Base-by-base conservation (phyloP, 2,888 invertebrate species). In the Allolobophora icterica region DNA sequence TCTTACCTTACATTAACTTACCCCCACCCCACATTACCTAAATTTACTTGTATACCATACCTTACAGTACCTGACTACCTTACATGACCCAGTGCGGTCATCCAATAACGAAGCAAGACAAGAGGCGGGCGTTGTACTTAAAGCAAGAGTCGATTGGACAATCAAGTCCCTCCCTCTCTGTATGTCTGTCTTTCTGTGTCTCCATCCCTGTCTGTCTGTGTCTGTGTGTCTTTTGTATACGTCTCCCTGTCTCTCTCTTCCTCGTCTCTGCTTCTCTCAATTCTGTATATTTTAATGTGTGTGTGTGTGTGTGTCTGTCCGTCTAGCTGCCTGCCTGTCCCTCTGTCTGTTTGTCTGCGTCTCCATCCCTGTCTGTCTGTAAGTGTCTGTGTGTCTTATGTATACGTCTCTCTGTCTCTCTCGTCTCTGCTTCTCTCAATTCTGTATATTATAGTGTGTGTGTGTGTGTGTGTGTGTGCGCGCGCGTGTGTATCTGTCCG, bases 21-120 rank as follows among this genome's bases (percentile, higher is more conserved):
- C 30, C 71, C 71, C 8, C n/a, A 71, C 30, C 71, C 71, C 8
- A n/a, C n/a, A 71, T 17, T 71, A 71, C 71, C 30, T 52, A 71
- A 11, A 17, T 52, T 19, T 19, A 52, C 52, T 19, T 52, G 52
- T 15, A 8, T 42, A 42, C 42, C 42, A 11, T 42, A 42, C 17
- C 52, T 21, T 52, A 24, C 52, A 11, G 52, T 24, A 52, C 11
- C 71, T 71, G 71, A 71, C 71, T 13, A 71, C n/a, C 71, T 71
- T 30, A 71, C 71, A n/a, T 71, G n/a, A n/a, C 71, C 71, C 71
- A n/a, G 71, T 71, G 71, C 71, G n/a, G 71, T 71, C 71, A n/a
- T 71, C 71, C 71, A 71, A 71, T n/a, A 11, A 71, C 71, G 71
- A n/a, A 8, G 71, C 8, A n/a, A 30, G 11, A n/a, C 71, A 71